phyloP scores from a whole-genome alignment of 2,113 vertebrate species.

The Ranitomeya imitator region DNA sequence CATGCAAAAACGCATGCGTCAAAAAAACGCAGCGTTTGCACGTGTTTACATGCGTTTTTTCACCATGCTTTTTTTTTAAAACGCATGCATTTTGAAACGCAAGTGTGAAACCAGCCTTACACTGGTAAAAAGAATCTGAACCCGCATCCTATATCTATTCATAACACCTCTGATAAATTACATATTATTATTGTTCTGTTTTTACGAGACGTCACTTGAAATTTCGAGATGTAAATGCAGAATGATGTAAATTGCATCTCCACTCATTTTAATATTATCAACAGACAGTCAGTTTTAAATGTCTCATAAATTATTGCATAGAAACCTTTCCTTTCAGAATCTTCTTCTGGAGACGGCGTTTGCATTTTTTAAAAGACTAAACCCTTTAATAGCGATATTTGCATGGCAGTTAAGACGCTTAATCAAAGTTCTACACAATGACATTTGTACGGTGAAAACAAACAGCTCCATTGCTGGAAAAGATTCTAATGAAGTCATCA shows the following conservation, averaged over 20 bases:
- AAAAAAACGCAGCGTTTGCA: no score
- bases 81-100: no score
- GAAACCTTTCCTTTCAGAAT: constrained; percentile 60
- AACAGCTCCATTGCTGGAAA: background rate
- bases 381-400: constrained; percentile 57
- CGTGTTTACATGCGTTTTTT: no score
- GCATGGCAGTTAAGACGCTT: background rate
- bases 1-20: no score
- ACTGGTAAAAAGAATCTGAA: background rate
- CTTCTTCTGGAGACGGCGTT: constrained; percentile 57
- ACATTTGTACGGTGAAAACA: constrained; percentile 13
- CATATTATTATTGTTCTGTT: background rate
- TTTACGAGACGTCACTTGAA: background rate
- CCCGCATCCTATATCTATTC: background rate
- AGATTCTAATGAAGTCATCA: constrained; percentile 12
- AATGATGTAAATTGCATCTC: constrained; percentile 58
- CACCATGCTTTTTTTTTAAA: no score
- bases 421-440: constrained; percentile 53
- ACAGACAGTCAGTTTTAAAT: constrained; percentile 64
- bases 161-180: background rate
- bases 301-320: constrained; percentile 68
- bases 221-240: constrained; percentile 49
- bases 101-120: no score
- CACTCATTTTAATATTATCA: constrained; percentile 60
- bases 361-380: constrained; percentile 61